phyloP scores from a whole-genome alignment of 64 coral and sea anemone genomes.

The Platygyra sinensis region DNA sequence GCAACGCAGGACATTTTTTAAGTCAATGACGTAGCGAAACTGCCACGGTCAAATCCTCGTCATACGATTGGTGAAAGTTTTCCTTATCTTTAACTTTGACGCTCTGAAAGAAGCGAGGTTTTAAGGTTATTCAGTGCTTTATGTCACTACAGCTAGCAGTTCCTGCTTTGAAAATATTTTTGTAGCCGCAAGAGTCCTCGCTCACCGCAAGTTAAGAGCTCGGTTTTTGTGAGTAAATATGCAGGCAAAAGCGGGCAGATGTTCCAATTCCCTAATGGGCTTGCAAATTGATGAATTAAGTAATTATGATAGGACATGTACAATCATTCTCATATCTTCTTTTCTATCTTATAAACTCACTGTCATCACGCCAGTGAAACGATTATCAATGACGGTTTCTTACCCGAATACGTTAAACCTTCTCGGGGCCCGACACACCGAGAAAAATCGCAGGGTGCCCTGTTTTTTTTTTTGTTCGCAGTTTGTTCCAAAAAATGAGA shows the following conservation, averaged over 20 bases:
- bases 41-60: background rate
- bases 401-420: background rate
- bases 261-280: background rate
- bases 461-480: background rate
- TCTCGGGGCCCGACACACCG: background rate
- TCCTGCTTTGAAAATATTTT: conserved; percentile 2
- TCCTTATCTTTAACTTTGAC: background rate
- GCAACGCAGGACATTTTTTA: no score
- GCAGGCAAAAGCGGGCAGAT: background rate
- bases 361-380: background rate
- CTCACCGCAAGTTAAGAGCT: background rate
- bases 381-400: background rate
- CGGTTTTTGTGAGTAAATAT: conserved; percentile 7
- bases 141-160: background rate
- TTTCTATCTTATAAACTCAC: background rate
- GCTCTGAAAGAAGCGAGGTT: background rate
- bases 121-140: background rate
- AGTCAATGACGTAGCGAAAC: no score
- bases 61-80: background rate
- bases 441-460: background rate
- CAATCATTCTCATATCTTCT: background rate
- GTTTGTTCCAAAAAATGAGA: background rate
- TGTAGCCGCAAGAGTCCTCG: background rate
- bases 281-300: conserved; percentile 5
- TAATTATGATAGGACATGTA: background rate